phyloP scores from a whole-genome alignment of 1,140 invertebrate species.

The Plectus sambesii region DNA sequence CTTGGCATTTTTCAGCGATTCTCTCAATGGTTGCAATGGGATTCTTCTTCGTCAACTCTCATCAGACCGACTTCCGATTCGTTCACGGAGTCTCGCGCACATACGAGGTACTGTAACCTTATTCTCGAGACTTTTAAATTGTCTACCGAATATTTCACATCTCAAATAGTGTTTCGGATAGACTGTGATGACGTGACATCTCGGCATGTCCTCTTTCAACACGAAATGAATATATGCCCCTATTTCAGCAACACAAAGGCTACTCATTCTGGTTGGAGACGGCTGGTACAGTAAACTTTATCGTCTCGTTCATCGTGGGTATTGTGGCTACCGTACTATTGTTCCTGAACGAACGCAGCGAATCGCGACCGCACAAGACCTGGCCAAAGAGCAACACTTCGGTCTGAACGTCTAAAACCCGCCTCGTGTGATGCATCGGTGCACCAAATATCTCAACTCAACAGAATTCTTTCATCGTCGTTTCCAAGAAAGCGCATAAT shows the following conservation, averaged over 20 bases:
- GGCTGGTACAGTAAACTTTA: conserved; percentile 13
- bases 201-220: too few species aligned
- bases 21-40: conserved; percentile 13
- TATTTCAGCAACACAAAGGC: conserved; percentile 24
- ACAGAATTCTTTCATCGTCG: too few species aligned
- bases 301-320: conserved; percentile 21
- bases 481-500: too few species aligned
- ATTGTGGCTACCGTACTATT: conserved; percentile 20
- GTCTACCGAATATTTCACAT: too few species aligned
- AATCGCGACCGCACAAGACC: conserved; percentile 21
- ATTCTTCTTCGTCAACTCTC: conserved; percentile 26
- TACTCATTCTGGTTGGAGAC: conserved; percentile 27
- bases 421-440: too few species aligned
- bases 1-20: too few species aligned
- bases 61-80: conserved; percentile 22
- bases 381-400: conserved; percentile 21
- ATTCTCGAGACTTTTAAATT: background rate
- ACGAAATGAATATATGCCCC: too few species aligned
- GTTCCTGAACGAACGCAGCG: conserved; percentile 19
- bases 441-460: too few species aligned
- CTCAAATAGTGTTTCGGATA: too few species aligned
- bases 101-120: conserved; percentile 18
- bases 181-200: too few species aligned
- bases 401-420: too few species aligned
- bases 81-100: conserved; percentile 28